phyloP scores from a whole-genome alignment of 2,113 vertebrate species.

The Notarius lentiginosus region DNA sequence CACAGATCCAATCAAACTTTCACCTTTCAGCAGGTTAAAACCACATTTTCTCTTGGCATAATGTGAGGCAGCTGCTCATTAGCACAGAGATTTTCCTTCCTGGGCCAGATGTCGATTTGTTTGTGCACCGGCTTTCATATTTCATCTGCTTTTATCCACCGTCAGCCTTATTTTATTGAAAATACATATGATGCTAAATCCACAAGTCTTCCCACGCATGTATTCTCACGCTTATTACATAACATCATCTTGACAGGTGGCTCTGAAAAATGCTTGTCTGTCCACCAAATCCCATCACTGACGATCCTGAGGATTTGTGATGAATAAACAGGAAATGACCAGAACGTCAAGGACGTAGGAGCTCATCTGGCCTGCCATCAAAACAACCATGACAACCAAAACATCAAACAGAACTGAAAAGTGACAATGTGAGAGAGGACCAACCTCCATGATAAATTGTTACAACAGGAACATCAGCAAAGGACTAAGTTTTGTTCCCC shows the following conservation, averaged over 20 bases:
- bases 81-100: slow-evolving; percentile 64
- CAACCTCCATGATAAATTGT: too few species aligned
- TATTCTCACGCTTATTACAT: slow-evolving; percentile 63
- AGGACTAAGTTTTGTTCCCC: too few species aligned
- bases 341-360: too few species aligned
- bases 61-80: slow-evolving; percentile 69
- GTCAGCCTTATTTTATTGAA: slow-evolving; percentile 50
- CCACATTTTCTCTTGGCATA: slow-evolving; percentile 58
- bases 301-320: background rate
- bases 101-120: slow-evolving; percentile 41
- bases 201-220: slow-evolving; percentile 54
- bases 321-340: background rate
- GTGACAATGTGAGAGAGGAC: too few species aligned
- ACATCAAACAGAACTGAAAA: too few species aligned
- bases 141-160: slow-evolving; percentile 67
- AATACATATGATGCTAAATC: slow-evolving; percentile 62
- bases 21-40: slow-evolving; percentile 61
- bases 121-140: slow-evolving; percentile 49
- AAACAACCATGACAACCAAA: too few species aligned
- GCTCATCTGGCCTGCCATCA: too few species aligned
- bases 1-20: slow-evolving; percentile 67
- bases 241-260: slow-evolving; percentile 54
- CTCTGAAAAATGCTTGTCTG: slow-evolving; percentile 46
- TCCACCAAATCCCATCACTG: slow-evolving; percentile 32
- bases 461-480: too few species aligned